Base-by-base conservation (phyloP, 37 sponge, comb jelly and placozoan species). In the Halichondria panicea region DNA sequence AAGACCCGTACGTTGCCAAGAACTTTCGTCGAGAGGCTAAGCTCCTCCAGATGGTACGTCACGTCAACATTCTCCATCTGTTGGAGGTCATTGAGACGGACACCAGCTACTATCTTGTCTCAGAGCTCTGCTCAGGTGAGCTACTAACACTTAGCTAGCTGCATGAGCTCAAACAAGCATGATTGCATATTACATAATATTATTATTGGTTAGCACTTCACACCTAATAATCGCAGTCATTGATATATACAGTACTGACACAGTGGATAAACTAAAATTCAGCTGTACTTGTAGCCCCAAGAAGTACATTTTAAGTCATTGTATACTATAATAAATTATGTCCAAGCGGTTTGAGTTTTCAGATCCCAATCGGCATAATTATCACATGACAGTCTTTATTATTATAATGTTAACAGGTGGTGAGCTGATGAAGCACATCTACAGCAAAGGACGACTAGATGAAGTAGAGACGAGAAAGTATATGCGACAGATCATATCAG, bases 41-140 rank as follows among this genome's bases (percentile, higher is more conserved):
- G 54, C 81, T 98, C 0, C 63, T 98, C 60, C 91, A 92, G 64
- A 82, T 78, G 55, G 68, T 95, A 8, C 65, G 77, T 19, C 99
- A 98, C 62, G 89, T 91, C 15, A 92, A 93, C 77, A 89, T 98
- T 59, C 77, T 98, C 45, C 86, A 91, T 57, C 91, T 95, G 33
- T 71, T 81, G 19, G 99, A 98, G 61, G 88, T 95, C 32, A 81
- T 98, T 34, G 99, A 98, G 77, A 98, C 99, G 25, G 99, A 98
- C 32, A 92, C 92, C 76, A 87, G 80, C 50, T 98, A 86, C 84
- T 98, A 98, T 71, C 89, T 98, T 36, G 86, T 95, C 38, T 81
- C 82, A 57, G 99, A 98, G 70, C 74, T 98, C 36, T 88, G 89
- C 39, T 74, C 84, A 68, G 86, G 86, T 85, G 22, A 36, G n/a